Evolutionary conservation across 2,888 invertebrate species (phyloP).

Genomic region (Apodemia hepburni): DNA sequence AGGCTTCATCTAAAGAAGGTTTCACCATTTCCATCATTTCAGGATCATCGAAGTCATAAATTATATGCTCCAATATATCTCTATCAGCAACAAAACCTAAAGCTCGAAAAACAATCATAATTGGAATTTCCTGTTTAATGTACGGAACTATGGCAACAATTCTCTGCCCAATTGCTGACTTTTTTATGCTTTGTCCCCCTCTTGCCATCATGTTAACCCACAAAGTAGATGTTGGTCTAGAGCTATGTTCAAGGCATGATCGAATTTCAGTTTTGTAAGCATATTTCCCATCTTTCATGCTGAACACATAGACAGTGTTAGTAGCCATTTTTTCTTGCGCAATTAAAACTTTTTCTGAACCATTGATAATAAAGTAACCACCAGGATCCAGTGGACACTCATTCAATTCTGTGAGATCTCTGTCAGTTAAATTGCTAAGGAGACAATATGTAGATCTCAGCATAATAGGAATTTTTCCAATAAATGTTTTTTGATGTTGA

Average conservation of each 20-base stretch:
- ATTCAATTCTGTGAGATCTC: constrained; percentile 99
- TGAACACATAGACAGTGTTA: constrained; percentile 99
- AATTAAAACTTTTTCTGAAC: constrained; percentile 98
- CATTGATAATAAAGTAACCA: constrained; percentile 99
- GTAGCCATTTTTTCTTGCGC: constrained; percentile 99
- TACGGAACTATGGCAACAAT: constrained; percentile 99
- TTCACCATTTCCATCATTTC: constrained; percentile 99
- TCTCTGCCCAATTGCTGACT: constrained; percentile 98
- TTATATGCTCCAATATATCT: constrained; percentile 99
- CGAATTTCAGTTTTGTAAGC: constrained; percentile 99
- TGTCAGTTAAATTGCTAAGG: constrained; percentile 95
- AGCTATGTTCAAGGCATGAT: constrained; percentile 85
- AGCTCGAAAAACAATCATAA: constrained; percentile 99
- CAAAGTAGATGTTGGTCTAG: constrained; percentile 97
- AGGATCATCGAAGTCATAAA: constrained; percentile 99
- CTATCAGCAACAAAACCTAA: constrained; percentile 99
- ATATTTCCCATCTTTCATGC: constrained; percentile 99
- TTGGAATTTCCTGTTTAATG: constrained; percentile 99
- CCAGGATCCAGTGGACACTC: constrained; percentile 99
- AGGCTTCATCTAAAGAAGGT: constrained; percentile 99
- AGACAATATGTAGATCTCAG: constrained; percentile 98
- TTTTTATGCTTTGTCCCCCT: constrained; percentile 98
- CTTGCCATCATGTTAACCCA: constrained; percentile 99
- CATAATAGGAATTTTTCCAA: constrained; percentile 99
- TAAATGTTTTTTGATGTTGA: constrained; percentile 87